Evolutionary conservation across 92 coral and sea anemone species (phyloP), one percentile per base, ranked within the genome.

Genomic region (Epizoanthus rinbou): DNA sequence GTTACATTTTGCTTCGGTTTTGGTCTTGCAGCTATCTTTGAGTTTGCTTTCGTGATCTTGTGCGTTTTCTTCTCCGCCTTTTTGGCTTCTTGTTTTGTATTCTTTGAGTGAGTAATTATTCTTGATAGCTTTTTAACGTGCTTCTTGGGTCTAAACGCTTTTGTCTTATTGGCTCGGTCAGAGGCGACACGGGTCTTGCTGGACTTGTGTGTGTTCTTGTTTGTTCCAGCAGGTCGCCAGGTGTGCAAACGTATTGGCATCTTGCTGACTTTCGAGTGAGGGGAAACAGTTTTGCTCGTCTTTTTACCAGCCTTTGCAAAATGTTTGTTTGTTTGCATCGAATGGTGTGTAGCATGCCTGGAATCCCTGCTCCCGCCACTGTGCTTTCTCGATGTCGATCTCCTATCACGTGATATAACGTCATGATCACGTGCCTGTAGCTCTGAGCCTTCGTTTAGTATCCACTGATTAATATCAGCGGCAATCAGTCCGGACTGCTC

Each of bases 391-490:
- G 54, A 9, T 50, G 14, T 33, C 54, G 94, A 68, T 75, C 92
- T 57, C 69, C 65, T 82, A 6, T 63, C 71, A 10, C 94, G 85
- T 7, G 73, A 47, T 23, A 78, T 64, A 41, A 22, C 50, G 56
- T 67, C 71, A 24, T 72, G 65, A n/a, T 58, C 91, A 33, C n/a
- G 84, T 67, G 88, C 63, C 69, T 80, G 47, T 23, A 84, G 54
- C 24, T 81, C 76, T 21, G 82, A 81, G 18, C 86, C 74, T 67
- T 93, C 91, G 14, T 50, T 58, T 8, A 81, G 25, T 10, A 91
- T 86, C 98, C 98, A 93, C 15, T 72, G 85, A 41, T 91, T 87
- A 25, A 93, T 84, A 45, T 93, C 98, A 41, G 82, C 84, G 47
- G 95, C 98, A 21, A 93, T 72, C 79, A 81, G 85, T 39, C 85